phyloP scores from a whole-genome alignment of 53 echinoderm and acorn worm species.

The Antedon mediterranea region DNA sequence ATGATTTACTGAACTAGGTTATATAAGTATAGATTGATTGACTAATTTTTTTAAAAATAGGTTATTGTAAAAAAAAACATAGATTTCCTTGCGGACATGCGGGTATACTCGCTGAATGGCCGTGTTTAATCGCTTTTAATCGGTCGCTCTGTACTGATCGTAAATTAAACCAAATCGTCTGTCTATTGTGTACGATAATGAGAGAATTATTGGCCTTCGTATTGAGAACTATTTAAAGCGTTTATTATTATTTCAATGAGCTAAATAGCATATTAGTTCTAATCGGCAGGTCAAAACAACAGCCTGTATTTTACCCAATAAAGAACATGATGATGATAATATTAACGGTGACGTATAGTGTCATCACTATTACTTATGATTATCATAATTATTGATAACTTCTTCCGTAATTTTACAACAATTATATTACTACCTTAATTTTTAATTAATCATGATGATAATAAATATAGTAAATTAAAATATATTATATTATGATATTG shows the following conservation, averaged over 20 bases:
- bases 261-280: neutral
- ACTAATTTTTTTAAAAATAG: neutral
- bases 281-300: neutral
- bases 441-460: too few species aligned
- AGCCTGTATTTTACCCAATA: neutral
- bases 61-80: neutral
- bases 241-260: neutral
- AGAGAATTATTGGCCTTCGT: neutral
- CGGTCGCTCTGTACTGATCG: neutral
- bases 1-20: neutral
- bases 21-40: neutral
- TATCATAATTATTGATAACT: too few species aligned
- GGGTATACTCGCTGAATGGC: neutral
- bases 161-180: neutral
- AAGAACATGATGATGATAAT: neutral
- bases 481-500: too few species aligned
- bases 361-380: too few species aligned
- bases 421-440: too few species aligned
- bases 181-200: neutral
- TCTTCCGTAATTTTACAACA: too few species aligned
- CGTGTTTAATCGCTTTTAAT: neutral
- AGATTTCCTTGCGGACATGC: neutral
- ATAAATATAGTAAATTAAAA: too few species aligned
- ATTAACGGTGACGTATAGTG: too few species aligned
- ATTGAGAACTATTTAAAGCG: neutral